Evolutionary conservation across 1,140 invertebrate species (phyloP).

Genomic region (Ridgeia piscesae): DNA sequence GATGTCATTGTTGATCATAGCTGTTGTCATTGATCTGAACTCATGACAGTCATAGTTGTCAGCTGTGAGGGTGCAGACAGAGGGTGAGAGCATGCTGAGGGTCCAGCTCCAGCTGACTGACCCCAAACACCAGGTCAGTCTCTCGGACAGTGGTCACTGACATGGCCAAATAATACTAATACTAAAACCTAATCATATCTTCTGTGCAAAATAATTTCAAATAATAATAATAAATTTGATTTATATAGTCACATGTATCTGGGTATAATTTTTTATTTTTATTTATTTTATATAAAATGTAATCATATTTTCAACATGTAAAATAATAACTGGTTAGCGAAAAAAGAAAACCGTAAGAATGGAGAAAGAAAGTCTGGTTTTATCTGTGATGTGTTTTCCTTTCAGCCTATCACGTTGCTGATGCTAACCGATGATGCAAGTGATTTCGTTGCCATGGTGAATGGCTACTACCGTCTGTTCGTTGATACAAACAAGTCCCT

Average conservation of each 20-base stretch:
- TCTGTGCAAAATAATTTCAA: too few species aligned
- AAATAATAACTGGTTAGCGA: too few species aligned
- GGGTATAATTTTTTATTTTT: too few species aligned
- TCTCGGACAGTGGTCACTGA: not conserved
- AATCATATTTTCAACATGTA: too few species aligned
- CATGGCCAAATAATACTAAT: too few species aligned
- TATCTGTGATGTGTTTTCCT: constrained; percentile 17
- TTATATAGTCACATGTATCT: too few species aligned
- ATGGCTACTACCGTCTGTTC: constrained; percentile 74
- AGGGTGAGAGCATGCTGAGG: constrained; percentile 70
- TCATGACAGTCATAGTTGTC: constrained; percentile 79
- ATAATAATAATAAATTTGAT: too few species aligned
- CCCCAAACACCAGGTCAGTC: constrained; percentile 9
- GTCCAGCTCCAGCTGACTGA: constrained; percentile 39
- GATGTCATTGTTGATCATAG: not conserved
- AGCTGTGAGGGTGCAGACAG: constrained; percentile 70
- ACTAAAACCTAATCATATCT: too few species aligned
- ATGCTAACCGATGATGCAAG: constrained; percentile 82
- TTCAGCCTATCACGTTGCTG: constrained; percentile 68
- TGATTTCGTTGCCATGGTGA: constrained; percentile 78
- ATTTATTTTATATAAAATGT: too few species aligned
- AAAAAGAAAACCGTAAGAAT: not conserved
- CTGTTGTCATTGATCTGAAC: constrained; percentile 74
- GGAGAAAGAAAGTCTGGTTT: not conserved
- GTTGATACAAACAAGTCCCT: constrained; percentile 44